phyloP scores from a whole-genome alignment of 2,888 invertebrate species.

The Leuctra nigra region DNA sequence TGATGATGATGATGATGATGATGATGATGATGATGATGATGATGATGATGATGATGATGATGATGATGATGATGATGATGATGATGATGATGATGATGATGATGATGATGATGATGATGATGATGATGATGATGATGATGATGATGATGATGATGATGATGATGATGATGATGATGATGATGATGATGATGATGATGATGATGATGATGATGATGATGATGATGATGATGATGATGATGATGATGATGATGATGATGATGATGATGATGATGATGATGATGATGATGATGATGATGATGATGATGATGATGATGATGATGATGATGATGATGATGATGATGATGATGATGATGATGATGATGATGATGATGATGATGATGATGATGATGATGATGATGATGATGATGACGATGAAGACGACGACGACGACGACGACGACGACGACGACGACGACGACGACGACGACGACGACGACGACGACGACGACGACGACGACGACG shows the following conservation, averaged over 20 bases:
- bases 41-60: slow-evolving; percentile 12
- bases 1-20: slow-evolving; percentile 12
- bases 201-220: too few relatives aligned
- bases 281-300: slow-evolving; percentile 50
- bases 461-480: slow-evolving; percentile 40
- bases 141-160: slow-evolving; percentile 29
- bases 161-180: slow-evolving; percentile 36
- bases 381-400: slow-evolving; percentile 34
- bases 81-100: slow-evolving; percentile 12
- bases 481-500: not conserved
- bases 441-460: slow-evolving; percentile 38
- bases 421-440: too few relatives aligned
- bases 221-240: too few relatives aligned
- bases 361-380: slow-evolving; percentile 37
- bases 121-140: too few relatives aligned
- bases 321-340: slow-evolving; percentile 51
- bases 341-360: slow-evolving; percentile 50
- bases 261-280: slow-evolving; percentile 39
- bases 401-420: slow-evolving; percentile 31
- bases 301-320: slow-evolving; percentile 23
- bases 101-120: too few relatives aligned
- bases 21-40: too few relatives aligned
- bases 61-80: slow-evolving; percentile 12
- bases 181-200: too few relatives aligned
- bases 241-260: slow-evolving; percentile 29